Conservation (phyloP, 1,140 invertebrate species). For the Vollenhovia emeryi region DNA sequence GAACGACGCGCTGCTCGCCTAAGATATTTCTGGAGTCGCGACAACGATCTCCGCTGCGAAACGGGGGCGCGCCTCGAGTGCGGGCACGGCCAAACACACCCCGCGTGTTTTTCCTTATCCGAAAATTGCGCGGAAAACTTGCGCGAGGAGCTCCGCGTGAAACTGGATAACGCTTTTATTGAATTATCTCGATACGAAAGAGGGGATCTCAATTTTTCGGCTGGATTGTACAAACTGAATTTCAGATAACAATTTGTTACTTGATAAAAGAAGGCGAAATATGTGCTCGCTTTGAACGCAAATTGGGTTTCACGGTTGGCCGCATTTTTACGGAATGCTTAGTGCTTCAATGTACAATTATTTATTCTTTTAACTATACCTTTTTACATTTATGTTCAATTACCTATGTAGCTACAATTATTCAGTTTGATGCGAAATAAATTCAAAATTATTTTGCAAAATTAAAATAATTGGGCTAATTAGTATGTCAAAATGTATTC, state of each 20-base stretch:
- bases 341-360: background rate
- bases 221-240: background rate
- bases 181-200: background rate
- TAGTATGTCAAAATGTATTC: conserved; percentile 24
- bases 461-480: conserved; percentile 28
- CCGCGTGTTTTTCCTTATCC: background rate
- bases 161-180: background rate
- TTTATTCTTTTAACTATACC: background rate
- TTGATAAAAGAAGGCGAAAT: background rate
- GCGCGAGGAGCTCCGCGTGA: background rate
- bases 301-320: background rate
- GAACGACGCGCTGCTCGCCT: background rate
- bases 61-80: background rate
- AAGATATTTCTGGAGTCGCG: conserved; percentile 46
- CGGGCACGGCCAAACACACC: background rate
- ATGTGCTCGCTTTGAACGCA: background rate
- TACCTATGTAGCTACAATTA: background rate
- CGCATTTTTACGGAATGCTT: background rate
- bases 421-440: background rate
- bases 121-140: background rate
- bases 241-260: background rate
- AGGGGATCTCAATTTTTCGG: background rate
- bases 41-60: conserved; percentile 49
- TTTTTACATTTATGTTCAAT: background rate
- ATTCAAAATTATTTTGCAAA: background rate